phyloP scores from a whole-genome alignment of 2,888 invertebrate genomes.

The Tachina fera region DNA sequence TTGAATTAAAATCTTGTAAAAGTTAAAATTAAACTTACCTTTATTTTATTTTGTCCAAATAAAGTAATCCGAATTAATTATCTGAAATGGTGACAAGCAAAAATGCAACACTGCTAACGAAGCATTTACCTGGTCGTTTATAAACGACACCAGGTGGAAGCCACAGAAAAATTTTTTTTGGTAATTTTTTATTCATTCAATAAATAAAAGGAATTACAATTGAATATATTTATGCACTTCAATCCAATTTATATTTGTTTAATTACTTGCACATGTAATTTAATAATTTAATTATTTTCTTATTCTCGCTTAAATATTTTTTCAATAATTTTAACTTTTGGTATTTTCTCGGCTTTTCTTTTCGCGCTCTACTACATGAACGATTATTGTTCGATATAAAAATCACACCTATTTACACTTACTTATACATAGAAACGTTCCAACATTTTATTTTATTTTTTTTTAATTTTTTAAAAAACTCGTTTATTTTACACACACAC shows the following conservation, averaged over 20 bases:
- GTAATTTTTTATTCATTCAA: constrained; percentile 2
- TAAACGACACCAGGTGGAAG: constrained; percentile 49
- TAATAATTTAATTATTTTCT: not conserved
- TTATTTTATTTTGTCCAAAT: constrained; percentile 2
- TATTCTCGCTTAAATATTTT: not conserved
- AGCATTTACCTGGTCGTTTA: constrained; percentile 54
- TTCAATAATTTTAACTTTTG: constrained; percentile 1
- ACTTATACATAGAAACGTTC: not conserved
- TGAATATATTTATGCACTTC: not conserved
- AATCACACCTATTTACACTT: constrained; percentile 62
- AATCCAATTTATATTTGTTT: not conserved
- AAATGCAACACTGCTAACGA: constrained; percentile 62
- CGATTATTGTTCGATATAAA: constrained; percentile 16
- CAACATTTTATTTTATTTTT: not conserved
- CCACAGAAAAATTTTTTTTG: constrained; percentile 3
- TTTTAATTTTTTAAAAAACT: constrained; percentile 61
- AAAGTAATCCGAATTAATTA: constrained; percentile 33
- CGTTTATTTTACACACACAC: constrained; percentile 49
- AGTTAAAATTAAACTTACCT: constrained; percentile 41
- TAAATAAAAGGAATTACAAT: not conserved
- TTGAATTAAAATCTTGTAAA: not conserved
- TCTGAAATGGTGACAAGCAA: constrained; percentile 19
- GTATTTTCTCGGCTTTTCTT: constrained; percentile 46
- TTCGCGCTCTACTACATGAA: constrained; percentile 40
- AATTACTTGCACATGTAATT: not conserved